Conservation (phyloP, 2,113 vertebrate species). For the Thalassoma bifasciatum region DNA sequence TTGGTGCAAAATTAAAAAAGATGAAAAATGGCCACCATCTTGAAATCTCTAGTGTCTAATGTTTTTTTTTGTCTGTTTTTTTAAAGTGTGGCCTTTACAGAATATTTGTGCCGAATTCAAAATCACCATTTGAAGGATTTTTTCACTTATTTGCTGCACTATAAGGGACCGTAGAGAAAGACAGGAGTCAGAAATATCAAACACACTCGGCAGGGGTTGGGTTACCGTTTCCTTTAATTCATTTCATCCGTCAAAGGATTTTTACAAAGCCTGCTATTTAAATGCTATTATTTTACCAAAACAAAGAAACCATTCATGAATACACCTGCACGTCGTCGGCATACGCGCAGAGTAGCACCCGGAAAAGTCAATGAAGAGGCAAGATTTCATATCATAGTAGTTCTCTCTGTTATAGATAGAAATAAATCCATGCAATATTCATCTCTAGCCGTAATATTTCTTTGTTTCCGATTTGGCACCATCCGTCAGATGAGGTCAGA, state of each 20-base stretch:
- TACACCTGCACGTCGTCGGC: conserved; percentile 77
- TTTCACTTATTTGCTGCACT: no score
- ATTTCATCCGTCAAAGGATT: conserved; percentile 74
- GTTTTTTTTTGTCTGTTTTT: no score
- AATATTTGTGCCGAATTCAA: no score
- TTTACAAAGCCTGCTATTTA: conserved; percentile 80
- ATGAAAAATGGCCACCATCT: no score
- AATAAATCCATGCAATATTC: conserved; percentile 81
- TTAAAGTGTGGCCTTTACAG: no score
- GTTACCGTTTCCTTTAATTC: conserved; percentile 78
- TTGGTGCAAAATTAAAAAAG: no score
- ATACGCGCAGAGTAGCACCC: conserved; percentile 78
- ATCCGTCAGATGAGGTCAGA: conserved; percentile 68
- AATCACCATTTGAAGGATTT: no score
- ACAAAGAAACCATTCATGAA: conserved; percentile 72
- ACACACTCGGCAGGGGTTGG: conserved; percentile 59
- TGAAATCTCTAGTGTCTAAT: no score
- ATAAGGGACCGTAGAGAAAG: conserved; percentile 19
- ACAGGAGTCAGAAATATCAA: conserved; percentile 32
- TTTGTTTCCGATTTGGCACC: conserved; percentile 75
- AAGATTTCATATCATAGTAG: conserved; percentile 72
- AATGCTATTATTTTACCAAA: conserved; percentile 65
- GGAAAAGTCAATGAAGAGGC: conserved; percentile 73
- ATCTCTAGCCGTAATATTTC: conserved; percentile 64
- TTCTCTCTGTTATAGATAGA: conserved; percentile 74